These are phyloP conservation scores for Oxyura jamaicensis DNA, from an alignment of 2,113 vertebrate genomes.

Conservation along the genomic window DNA sequence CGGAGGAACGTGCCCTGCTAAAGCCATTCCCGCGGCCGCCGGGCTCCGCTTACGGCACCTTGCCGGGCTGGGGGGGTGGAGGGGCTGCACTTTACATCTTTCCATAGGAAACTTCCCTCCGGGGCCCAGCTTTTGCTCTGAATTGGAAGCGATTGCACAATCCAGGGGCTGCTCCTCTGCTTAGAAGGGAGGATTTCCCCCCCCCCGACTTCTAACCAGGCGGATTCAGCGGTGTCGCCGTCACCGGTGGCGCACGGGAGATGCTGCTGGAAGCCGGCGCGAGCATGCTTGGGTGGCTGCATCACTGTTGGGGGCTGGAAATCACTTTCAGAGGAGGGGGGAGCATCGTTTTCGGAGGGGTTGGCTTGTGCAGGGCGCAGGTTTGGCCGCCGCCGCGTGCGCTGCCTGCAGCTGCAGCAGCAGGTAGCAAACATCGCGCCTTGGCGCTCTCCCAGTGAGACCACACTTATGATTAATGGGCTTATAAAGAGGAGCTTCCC, in stretches of 20 bases:
- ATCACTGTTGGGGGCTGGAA: not conserved
- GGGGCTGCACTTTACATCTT: not conserved
- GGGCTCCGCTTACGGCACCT: not conserved
- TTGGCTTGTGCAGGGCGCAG: not conserved
- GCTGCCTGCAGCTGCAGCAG: not conserved
- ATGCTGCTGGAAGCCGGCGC: not conserved
- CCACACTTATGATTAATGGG: not conserved
- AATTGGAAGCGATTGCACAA: not conserved
- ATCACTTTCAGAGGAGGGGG: not conserved
- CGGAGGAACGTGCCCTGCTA: not conserved
- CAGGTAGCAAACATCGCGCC: not conserved
- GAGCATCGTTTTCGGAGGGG: not conserved
- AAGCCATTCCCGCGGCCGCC: not conserved
- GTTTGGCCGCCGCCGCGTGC: not conserved
- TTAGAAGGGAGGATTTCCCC: not conserved
- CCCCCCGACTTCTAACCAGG: fast-evolving
- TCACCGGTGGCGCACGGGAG: fast-evolving
- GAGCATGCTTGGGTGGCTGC: not conserved
- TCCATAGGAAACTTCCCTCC: slow-evolving; percentile 34
- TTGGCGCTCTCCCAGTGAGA: not conserved
- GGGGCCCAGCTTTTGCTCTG: fast-evolving
- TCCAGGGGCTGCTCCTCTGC: not conserved
- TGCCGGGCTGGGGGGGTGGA: not conserved
- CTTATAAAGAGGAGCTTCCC: not conserved
- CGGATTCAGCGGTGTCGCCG: fast-evolving